These are phyloP conservation scores for Schizopygopsis pylzovi DNA, from an alignment of 2,797 vertebrate genomes.

Conservation along the genomic window DNA sequence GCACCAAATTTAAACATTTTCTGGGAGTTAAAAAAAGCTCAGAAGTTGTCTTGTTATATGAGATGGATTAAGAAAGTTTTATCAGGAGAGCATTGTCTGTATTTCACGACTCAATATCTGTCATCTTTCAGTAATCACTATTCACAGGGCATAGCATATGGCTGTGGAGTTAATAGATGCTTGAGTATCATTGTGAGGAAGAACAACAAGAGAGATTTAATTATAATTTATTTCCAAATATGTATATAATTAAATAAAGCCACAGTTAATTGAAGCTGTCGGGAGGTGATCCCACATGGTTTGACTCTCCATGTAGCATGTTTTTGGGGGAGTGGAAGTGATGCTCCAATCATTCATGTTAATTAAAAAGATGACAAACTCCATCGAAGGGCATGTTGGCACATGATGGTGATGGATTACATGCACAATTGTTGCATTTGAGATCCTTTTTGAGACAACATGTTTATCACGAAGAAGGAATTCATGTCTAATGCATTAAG, in stretches of 20 bases:
- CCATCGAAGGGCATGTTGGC: slow-evolving; percentile 72
- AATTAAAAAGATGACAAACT: slow-evolving; percentile 81
- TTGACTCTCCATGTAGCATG: slow-evolving; percentile 58
- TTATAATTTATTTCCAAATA: slow-evolving; percentile 66
- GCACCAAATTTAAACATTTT: not conserved
- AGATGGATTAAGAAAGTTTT: not conserved
- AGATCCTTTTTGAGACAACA: slow-evolving; percentile 55
- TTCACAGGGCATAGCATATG: slow-evolving; percentile 17
- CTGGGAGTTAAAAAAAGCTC: not conserved
- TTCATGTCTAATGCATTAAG: not conserved
- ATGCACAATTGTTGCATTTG: slow-evolving; percentile 64
- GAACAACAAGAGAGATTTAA: slow-evolving; percentile 58
- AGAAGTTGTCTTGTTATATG: not conserved
- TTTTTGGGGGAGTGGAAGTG: slow-evolving; percentile 58
- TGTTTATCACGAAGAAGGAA: not conserved
- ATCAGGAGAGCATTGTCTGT: not conserved
- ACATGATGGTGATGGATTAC: slow-evolving; percentile 80
- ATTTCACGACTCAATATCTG: slow-evolving; percentile 12
- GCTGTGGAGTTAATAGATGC: not conserved
- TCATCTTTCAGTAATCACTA: slow-evolving; percentile 22
- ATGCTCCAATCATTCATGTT: slow-evolving; percentile 76
- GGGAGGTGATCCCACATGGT: slow-evolving; percentile 62
- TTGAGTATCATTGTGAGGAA: slow-evolving; percentile 29
- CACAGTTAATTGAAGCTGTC: slow-evolving; percentile 73
- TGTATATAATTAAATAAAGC: slow-evolving; percentile 67